Percentiles rank a stretch among this genome's conserved stretches.
phyloP scores from a whole-genome alignment of 2,888 invertebrate species.

The Tetragonisca angustula region DNA sequence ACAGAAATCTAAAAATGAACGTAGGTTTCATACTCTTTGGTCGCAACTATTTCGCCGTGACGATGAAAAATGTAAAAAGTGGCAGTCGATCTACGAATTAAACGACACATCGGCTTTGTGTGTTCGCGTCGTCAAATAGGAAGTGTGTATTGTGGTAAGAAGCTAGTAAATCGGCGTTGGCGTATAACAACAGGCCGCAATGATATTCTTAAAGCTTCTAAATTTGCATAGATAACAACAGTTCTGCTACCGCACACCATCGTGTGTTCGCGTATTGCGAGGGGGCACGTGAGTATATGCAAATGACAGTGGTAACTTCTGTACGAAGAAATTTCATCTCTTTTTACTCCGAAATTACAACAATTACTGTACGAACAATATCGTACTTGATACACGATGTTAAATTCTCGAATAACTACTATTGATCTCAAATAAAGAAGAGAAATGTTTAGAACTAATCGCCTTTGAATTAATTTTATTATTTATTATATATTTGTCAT shows the following conservation, averaged over 20 bases:
- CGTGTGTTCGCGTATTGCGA: constrained; percentile 68
- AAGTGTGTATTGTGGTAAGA: constrained; percentile 19
- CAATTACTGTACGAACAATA: neutral
- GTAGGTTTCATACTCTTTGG: no score
- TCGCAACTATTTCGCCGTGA: neutral
- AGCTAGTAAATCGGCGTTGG: constrained; percentile 36
- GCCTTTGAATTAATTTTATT: no score
- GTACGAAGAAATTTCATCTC: constrained; percentile 5
- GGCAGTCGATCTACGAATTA: neutral
- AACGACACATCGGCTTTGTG: constrained; percentile 5
- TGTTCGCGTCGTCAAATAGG: neutral
- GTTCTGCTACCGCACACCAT: constrained; percentile 55
- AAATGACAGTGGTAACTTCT: constrained; percentile 57
- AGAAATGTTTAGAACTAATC: no score
- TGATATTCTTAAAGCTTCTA: constrained; percentile 57
- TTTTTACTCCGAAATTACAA: constrained; percentile 1
- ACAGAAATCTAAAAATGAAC: neutral
- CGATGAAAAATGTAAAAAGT: neutral
- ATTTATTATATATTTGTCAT: no score
- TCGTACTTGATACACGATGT: neutral
- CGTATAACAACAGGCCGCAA: constrained; percentile 25
- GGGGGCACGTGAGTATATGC: constrained; percentile 72
- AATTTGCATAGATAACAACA: constrained; percentile 77
- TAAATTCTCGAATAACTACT: neutral
- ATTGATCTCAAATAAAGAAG: no score